Conservation (phyloP, 2,113 vertebrate species). For the Crotophaga sulcirostris region DNA sequence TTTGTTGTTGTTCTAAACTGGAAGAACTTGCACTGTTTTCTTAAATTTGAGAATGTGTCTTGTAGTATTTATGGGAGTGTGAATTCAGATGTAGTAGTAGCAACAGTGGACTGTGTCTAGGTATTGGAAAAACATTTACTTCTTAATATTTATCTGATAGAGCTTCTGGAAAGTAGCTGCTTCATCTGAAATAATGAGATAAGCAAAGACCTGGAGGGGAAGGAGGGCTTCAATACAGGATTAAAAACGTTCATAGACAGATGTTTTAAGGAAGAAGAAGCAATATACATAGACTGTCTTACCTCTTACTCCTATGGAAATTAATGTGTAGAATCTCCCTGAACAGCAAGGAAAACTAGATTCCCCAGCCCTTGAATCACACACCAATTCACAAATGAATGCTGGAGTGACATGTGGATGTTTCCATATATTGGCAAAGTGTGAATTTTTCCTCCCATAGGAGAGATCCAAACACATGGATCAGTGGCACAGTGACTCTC, state of each 20-base stretch:
- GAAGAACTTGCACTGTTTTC: not conserved
- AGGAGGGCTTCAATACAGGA: not conserved
- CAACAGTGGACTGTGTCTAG: not conserved
- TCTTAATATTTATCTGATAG: not conserved
- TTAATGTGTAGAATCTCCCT: not conserved
- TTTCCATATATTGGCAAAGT: rapidly evolving
- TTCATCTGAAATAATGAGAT: not conserved
- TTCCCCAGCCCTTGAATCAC: not conserved
- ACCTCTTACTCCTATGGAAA: not conserved
- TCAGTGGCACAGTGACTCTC: not conserved
- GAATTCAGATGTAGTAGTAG: not conserved
- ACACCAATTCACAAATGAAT: not conserved
- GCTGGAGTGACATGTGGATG: not conserved
- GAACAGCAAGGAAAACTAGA: not conserved
- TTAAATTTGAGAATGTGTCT: not conserved
- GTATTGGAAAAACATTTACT: not conserved
- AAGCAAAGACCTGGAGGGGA: not conserved
- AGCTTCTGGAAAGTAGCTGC: not conserved
- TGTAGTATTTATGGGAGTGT: not conserved
- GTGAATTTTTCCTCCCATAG: not conserved
- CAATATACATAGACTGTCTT: not conserved
- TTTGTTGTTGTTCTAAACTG: not conserved
- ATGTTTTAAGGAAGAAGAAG: not conserved
- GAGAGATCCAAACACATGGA: not conserved
- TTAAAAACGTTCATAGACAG: not conserved